These are phyloP conservation scores for Megaceryle torquata DNA, from an alignment of 2,113 vertebrate species.

Conservation along the genomic window DNA sequence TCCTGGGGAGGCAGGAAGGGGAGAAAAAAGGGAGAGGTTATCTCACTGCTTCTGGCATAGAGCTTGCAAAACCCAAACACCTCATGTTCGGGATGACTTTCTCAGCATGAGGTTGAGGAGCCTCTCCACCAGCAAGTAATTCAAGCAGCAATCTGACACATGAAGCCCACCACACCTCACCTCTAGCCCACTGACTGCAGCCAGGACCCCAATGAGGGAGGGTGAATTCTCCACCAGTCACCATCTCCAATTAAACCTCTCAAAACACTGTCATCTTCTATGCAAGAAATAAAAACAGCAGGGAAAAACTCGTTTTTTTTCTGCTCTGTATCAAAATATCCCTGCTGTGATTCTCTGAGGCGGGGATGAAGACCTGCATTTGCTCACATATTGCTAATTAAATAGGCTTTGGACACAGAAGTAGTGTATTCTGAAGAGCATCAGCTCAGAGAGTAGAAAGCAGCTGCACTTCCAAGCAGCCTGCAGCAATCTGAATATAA, in stretches of 20 bases:
- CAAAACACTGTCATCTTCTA: neutral
- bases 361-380: neutral
- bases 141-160: neutral
- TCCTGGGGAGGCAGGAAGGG: constrained; percentile 74
- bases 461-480: neutral
- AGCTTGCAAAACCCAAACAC: neutral
- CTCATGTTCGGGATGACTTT: rapidly evolving
- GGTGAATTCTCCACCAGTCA: neutral
- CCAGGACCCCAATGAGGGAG: neutral
- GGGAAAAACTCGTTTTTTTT: neutral
- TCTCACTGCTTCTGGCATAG: neutral
- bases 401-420: neutral
- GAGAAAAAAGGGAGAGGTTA: neutral
- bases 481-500: neutral
- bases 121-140: neutral
- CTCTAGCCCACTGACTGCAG: neutral
- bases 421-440: neutral
- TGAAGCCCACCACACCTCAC: neutral
- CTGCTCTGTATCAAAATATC: constrained; percentile 6
- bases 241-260: neutral
- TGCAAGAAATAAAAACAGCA: neutral
- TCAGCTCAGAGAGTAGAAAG: neutral
- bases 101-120: neutral
- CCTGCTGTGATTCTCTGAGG: neutral
- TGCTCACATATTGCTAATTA: constrained; percentile 13